Evolutionary conservation across 2,888 invertebrate genomes (phyloP), one percentile per base, ranked within the genome.

Genomic region (Cosmopolites sordidus): DNA sequence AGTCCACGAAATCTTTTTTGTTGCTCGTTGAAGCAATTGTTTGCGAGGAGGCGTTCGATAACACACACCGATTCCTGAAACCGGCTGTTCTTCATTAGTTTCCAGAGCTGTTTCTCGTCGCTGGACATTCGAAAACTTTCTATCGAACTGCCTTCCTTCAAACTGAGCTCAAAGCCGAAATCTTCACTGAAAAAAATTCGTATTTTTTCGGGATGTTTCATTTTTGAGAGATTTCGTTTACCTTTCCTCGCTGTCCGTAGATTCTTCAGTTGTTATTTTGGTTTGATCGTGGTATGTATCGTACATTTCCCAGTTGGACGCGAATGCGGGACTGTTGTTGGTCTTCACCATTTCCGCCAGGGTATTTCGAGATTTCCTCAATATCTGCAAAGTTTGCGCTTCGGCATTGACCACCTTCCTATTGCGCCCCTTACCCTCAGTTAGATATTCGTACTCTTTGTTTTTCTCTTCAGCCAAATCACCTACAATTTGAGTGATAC

Each of bases 261-360:
- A 42, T 6, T 49, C 38, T 5, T 49, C 45, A 16, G 5, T 4
- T 14, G 6, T 16, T 4, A 6, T 16, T 8, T 3, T 8, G 4
- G 15, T 5, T 54, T 66, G 64, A n/a, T 75, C 75, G 22, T 80
- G 63, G 43, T 82, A 86, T 0, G 84, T 85, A 65, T 89, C 89
- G 63, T 82, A 82, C 83, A 89, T 87, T 62, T 89, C 86, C 81
- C 87, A 90, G 65, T 83, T 77, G 0, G 87, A 87, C 0, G 87
- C 88, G 66, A 84, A 86, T 0, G 83, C 78, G 1, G 76, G 76
- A 2, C 44, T 55, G 12, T 78, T 80, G 48, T 75, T 72, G 1
- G 78, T 77, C 50, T 57, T 60, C 8, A 56, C 38, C 37, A 54
- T 12, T 50, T 60, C 54, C n/a, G 60, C 54, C 40, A 82, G 77